Percentiles rank a stretch among this genome's conserved stretches.
Conservation (phyloP, 2,888 invertebrate genomes). For the Anaspis maculata region DNA sequence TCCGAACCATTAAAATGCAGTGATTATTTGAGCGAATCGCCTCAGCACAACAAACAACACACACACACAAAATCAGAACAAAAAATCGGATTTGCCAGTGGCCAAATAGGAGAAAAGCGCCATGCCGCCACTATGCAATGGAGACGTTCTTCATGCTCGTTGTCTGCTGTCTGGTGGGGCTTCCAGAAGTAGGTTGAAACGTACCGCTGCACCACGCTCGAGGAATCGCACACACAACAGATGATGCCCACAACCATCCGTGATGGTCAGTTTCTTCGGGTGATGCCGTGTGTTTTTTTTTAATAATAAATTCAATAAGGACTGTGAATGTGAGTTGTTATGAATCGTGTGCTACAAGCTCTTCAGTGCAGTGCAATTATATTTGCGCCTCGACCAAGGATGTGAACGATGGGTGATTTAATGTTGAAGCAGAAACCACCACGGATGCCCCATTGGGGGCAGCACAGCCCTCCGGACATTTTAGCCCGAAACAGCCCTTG, state of each 20-base stretch:
- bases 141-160: not conserved
- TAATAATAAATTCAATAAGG: too few relatives aligned
- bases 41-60: too few relatives aligned
- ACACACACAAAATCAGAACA: too few relatives aligned
- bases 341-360: conserved; percentile 8
- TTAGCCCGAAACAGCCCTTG: conserved; percentile 52
- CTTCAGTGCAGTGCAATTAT: conserved; percentile 6
- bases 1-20: too few relatives aligned
- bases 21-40: too few relatives aligned
- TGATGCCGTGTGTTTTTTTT: not conserved
- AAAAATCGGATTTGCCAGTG: too few relatives aligned
- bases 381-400: not conserved
- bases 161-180: conserved; percentile 17
- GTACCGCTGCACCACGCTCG: conserved; percentile 14
- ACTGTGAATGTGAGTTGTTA: too few relatives aligned
- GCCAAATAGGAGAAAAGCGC: too few relatives aligned
- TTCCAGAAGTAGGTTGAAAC: conserved; percentile 21
- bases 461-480: conserved; percentile 39
- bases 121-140: too few relatives aligned
- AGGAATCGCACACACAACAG: conserved; percentile 10
- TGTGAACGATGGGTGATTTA: conserved; percentile 47
- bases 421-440: conserved; percentile 56
- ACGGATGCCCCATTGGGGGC: conserved; percentile 42
- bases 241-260: conserved; percentile 7
- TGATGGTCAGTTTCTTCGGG: conserved; percentile 14